Base-by-base conservation (phyloP, 30 jellyfish, hydroid and myxozoan genomes). In the Chrysaora quinquecirrha region DNA sequence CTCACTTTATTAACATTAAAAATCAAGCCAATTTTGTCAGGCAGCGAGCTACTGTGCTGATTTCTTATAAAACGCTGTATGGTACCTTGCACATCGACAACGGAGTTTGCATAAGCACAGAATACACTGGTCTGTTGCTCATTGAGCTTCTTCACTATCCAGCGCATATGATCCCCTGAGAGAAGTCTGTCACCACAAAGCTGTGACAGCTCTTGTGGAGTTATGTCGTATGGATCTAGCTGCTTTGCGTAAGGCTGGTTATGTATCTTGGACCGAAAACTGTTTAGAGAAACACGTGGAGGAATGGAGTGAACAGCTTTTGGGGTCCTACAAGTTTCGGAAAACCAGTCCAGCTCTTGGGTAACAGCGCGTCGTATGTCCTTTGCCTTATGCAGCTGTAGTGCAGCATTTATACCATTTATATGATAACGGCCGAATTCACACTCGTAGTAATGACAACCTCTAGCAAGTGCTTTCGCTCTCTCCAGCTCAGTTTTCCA, bases 311-410 rank as follows among this genome's bases (percentile, higher is more conserved):
- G 20, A 22, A 64, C 77, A 29, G 11, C 50, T 7, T 12, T n/a
- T 64, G 77, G 77, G 16, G 10, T 19, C 12, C 48, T 22, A 19
- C 52, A 64, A 29, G 54, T 64, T 50, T 64, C 77, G 50, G 77
- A 64, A 64, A 64, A 64, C 77, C 77, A 64, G 22, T 64, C 77
- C 35, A 64, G 50, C 50, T 64, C 77, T 64, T 64, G 35, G 7
- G 24, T n/a, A 10, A 64, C 77, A 64, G 50, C 24, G 16, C 30
- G 21, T 22, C 77, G 77, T 21, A 64, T 64, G 21, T 64, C 50
- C 28, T 50, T 64, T 12, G 77, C 77, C 22, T 21, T 64, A 30
- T 64, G 77, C 50, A 64, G 50, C 28, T 64, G 77, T 30, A 12
- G 19, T 12, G 77, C 77, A 22, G n/a, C 77, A 64, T 64, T 64